Evolutionary conservation across 2,797 vertebrate species (phyloP).

Genomic region (Hippopotamyrus pictus): DNA sequence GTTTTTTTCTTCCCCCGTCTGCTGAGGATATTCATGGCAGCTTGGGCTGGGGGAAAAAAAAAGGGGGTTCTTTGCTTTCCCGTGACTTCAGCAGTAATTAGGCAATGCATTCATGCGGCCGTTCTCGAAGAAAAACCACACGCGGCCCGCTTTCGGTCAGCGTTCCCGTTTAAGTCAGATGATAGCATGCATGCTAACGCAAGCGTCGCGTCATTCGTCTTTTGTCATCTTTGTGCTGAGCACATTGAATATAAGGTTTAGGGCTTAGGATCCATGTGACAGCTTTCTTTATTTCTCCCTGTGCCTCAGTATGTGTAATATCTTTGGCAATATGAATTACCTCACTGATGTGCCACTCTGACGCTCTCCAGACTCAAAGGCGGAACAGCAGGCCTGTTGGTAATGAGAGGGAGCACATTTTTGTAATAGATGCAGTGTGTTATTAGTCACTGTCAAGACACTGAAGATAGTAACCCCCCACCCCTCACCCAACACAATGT

Average conservation of each 20-base stretch:
- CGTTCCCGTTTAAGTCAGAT: neutral
- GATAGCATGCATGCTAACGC: neutral
- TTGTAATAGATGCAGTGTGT: slow-evolving; percentile 9
- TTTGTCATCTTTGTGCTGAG: slow-evolving; percentile 3
- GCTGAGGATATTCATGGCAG: neutral
- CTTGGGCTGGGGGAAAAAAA: neutral
- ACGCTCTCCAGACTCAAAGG: neutral
- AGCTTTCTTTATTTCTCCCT: neutral
- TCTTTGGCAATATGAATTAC: slow-evolving; percentile 3
- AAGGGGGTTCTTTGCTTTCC: neutral
- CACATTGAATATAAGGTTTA: slow-evolving; percentile 2
- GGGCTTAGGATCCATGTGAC: neutral
- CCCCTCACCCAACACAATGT: neutral
- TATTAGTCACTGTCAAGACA: slow-evolving; percentile 7
- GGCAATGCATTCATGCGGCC: neutral
- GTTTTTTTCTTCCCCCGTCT: neutral
- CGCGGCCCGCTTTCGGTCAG: neutral
- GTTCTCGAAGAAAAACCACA: neutral
- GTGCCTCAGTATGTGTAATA: neutral
- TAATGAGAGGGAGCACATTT: slow-evolving; percentile 10
- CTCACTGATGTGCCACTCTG: neutral
- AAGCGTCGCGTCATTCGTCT: neutral
- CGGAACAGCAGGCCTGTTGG: neutral
- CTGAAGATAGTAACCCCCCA: neutral
- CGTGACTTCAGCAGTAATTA: neutral